Evolutionary conservation across 2,888 invertebrate species (phyloP), one percentile per base, ranked within the genome.

Genomic region (Acanthococcus lagerstroemiae): DNA sequence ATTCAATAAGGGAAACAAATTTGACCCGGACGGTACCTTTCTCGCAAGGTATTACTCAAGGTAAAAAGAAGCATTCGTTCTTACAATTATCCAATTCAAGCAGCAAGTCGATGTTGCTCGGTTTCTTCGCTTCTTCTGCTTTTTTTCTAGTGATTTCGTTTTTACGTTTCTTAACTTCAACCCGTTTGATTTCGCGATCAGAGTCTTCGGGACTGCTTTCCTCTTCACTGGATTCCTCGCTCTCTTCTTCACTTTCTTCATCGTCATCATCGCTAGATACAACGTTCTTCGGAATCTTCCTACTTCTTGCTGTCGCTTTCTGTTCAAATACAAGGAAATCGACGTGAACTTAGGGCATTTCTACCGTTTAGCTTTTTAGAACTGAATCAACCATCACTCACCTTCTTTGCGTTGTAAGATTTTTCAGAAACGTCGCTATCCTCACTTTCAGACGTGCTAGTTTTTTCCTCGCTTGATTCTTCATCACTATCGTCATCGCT

Each of bases 21-120:
- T n/a, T n/a, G n/a, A n/a, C n/a, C n/a, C n/a, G n/a, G n/a, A n/a
- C n/a, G n/a, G n/a, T n/a, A n/a, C n/a, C n/a, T n/a, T n/a, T n/a
- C n/a, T n/a, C n/a, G n/a, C n/a, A n/a, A n/a, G n/a, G n/a, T n/a
- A n/a, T n/a, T n/a, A n/a, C n/a, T n/a, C n/a, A n/a, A n/a, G n/a
- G n/a, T n/a, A n/a, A n/a, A n/a, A n/a, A n/a, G n/a, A n/a, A n/a
- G n/a, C n/a, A n/a, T n/a, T n/a, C n/a, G n/a, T n/a, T n/a, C 73
- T 84, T 83, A 79, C 82, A 78, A 72, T 83, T 82, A 74, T 88
- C 90, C 70, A 95, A 78, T 74, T 93, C 93, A 45, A 95, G 76
- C 9, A 95, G 78, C 17, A 94, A 78, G 76, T 94, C 93, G 69
- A 91, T 77, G 77, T 90, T 90, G 4, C 86, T 81, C 21, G 48